These are phyloP conservation scores for Synanthedon andrenaeformis DNA, from an alignment of 2,888 invertebrate genomes.

Conservation along the genomic window DNA sequence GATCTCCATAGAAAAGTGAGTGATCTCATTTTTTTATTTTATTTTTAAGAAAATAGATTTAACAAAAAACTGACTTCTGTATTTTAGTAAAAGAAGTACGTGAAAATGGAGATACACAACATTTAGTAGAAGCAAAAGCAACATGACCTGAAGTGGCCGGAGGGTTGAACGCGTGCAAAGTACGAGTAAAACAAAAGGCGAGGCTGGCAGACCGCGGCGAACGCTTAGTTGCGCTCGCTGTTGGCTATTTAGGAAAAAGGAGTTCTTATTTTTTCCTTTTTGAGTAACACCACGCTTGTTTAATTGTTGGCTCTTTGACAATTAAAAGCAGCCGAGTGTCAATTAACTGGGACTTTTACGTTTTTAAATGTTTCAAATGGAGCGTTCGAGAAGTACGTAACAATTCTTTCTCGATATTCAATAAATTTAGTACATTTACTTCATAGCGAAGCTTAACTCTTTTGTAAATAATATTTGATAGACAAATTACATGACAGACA, in stretches of 20 bases:
- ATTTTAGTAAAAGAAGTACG: background rate
- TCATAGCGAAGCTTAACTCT: too few species aligned
- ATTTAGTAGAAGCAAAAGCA: background rate
- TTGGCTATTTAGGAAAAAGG: background rate
- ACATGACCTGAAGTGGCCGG: background rate
- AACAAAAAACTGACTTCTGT: too few species aligned
- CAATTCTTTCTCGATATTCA: too few species aligned
- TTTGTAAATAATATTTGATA: too few species aligned
- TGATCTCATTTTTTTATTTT: too few species aligned
- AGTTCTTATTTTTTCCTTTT: background rate
- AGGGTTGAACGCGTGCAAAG: background rate
- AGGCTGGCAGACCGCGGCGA: background rate
- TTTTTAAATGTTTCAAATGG: too few species aligned
- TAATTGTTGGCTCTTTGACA: background rate
- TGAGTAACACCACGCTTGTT: background rate
- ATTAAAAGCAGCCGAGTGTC: background rate
- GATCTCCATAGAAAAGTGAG: too few species aligned
- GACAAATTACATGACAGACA: too few species aligned
- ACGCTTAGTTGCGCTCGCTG: background rate
- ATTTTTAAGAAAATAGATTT: too few species aligned
- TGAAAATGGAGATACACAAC: slow-evolving; percentile 15
- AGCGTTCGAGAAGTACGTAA: too few species aligned
- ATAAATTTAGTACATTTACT: too few species aligned
- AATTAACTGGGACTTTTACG: too few species aligned
- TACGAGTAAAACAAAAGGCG: background rate